These are phyloP conservation scores for Pampus argenteus DNA, from an alignment of 2,797 vertebrate genomes.

Conservation along the genomic window DNA sequence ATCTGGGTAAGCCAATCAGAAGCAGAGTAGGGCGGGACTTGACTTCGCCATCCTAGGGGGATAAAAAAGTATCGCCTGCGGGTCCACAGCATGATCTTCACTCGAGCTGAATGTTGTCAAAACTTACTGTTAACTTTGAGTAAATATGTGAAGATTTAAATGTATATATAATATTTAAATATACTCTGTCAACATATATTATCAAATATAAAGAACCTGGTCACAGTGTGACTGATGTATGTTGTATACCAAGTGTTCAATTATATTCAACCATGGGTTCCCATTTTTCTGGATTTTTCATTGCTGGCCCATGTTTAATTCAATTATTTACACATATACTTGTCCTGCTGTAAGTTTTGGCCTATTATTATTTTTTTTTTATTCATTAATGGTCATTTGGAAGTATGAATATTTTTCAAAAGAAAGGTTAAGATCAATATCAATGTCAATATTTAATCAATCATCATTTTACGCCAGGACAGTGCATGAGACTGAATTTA, in stretches of 20 bases:
- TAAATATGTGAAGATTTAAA: background rate
- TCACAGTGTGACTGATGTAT: background rate
- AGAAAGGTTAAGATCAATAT: background rate
- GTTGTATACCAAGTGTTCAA: background rate
- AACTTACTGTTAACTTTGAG: too few species aligned
- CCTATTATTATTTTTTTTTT: background rate
- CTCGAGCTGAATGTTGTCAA: too few species aligned
- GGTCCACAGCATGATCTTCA: background rate
- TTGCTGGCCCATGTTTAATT: background rate
- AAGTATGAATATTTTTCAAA: constrained; percentile 4
- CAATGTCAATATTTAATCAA: background rate
- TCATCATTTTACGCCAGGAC: background rate
- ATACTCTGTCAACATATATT: background rate
- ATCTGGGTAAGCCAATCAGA: too few species aligned
- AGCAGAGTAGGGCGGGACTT: too few species aligned
- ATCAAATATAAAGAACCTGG: background rate
- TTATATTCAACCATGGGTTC: too few species aligned
- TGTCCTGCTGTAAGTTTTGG: background rate
- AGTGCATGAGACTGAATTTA: background rate
- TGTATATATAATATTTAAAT: background rate
- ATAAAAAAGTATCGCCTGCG: too few species aligned
- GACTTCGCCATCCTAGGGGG: too few species aligned
- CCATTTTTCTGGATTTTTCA: too few species aligned
- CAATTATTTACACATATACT: background rate
- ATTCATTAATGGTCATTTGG: background rate